A percentile compares a stretch with the other conserved stretches of the same genome.
Conservation (phyloP, 2,113 vertebrate species). For the Egretta garzetta region DNA sequence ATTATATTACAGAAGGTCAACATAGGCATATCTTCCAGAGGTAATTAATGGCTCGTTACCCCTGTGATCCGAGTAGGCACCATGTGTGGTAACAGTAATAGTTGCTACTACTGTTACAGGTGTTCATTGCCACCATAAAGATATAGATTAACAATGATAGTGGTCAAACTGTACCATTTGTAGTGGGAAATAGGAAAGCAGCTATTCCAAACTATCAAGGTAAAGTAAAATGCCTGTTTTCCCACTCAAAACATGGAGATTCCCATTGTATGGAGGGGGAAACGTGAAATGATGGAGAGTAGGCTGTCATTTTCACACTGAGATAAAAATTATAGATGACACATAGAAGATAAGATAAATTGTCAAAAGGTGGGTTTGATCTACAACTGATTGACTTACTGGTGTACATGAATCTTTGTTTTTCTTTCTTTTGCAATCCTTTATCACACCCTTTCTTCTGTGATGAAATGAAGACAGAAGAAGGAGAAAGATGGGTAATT, state of each 20-base stretch:
- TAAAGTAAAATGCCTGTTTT: neutral
- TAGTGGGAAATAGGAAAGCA: neutral
- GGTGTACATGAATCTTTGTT: neutral
- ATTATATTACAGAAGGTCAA: neutral
- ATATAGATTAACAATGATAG: neutral
- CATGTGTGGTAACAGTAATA: neutral
- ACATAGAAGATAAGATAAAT: neutral
- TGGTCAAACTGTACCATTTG: neutral
- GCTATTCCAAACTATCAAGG: neutral
- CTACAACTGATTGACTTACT: neutral
- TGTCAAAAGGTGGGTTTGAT: neutral
- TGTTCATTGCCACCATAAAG: neutral
- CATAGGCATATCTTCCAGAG: neutral
- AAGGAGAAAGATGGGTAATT: conserved; percentile 87
- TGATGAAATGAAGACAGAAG: conserved; percentile 80
- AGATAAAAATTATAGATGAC: neutral
- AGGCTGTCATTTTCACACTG: neutral
- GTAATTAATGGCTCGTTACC: neutral
- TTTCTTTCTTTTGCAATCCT: conserved; percentile 43
- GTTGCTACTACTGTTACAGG: neutral
- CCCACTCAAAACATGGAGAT: neutral
- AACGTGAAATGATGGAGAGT: neutral
- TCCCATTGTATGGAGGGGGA: neutral
- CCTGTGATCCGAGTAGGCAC: neutral
- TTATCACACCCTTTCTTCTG: conserved; percentile 12